Conservation (phyloP, 2,113 vertebrate species). For the Hepsetus odoe region DNA sequence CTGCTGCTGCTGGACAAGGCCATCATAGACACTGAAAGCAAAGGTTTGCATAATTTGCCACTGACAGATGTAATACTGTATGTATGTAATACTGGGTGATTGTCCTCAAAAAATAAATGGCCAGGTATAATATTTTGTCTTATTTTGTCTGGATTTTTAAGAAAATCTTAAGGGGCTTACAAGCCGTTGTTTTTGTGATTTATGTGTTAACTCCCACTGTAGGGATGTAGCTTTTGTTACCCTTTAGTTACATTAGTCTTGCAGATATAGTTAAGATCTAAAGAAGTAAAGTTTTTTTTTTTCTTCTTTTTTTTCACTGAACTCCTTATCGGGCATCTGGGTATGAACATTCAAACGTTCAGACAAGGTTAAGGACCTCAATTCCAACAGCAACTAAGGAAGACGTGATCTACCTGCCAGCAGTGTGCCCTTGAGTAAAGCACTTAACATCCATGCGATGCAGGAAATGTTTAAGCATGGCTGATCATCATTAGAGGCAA, state of each 20-base stretch:
- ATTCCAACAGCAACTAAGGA: neutral
- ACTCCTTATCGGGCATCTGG: neutral
- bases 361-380: conserved; percentile 20
- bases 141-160: too few relatives aligned
- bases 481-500: neutral
- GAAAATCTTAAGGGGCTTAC: too few relatives aligned
- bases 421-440: neutral
- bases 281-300: neutral
- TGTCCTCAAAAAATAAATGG: too few relatives aligned
- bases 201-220: too few relatives aligned
- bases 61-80: too few relatives aligned
- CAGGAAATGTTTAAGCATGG: neutral
- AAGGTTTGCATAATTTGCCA: too few relatives aligned
- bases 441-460: neutral
- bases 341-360: neutral
- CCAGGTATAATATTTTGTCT: too few relatives aligned
- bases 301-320: neutral
- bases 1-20: too few relatives aligned
- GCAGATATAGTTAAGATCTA: neutral
- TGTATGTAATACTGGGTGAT: too few relatives aligned
- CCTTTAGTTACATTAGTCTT: neutral
- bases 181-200: too few relatives aligned
- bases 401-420: neutral
- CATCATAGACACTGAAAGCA: too few relatives aligned
- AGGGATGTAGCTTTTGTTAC: too few relatives aligned